These are phyloP conservation scores for Eulemur rubriventer DNA, from an alignment of 2,797 vertebrate species.

Conservation along the genomic window DNA sequence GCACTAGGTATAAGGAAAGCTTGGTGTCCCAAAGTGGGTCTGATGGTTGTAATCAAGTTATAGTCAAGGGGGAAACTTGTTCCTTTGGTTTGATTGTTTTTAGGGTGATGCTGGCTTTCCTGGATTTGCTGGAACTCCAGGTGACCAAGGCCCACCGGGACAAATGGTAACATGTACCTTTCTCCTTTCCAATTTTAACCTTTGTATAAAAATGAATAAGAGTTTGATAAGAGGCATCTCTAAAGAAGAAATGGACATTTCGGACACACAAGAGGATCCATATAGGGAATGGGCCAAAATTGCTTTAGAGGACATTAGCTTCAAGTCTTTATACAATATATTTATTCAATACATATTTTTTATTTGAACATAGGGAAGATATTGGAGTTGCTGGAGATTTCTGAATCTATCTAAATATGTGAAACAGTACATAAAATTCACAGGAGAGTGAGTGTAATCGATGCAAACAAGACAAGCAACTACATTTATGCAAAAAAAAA, in stretches of 20 bases:
- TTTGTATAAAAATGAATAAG: conserved; percentile 43
- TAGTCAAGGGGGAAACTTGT: not conserved
- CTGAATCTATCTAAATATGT: not conserved
- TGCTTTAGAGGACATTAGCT: not conserved
- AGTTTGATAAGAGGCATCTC: not conserved
- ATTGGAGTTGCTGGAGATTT: not conserved
- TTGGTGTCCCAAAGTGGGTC: not conserved
- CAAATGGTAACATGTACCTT: conserved; percentile 75
- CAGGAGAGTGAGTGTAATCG: not conserved
- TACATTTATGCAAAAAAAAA: not conserved
- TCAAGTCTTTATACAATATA: not conserved
- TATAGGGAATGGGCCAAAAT: not conserved
- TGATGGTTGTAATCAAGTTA: not conserved
- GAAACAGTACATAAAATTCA: not conserved
- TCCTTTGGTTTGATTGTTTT: conserved; percentile 60
- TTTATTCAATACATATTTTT: not conserved
- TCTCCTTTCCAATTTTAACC: not conserved
- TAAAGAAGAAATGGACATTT: not conserved
- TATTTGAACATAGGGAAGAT: not conserved
- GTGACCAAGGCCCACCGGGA: conserved; percentile 82
- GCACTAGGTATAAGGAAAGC: not conserved
- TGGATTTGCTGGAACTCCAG: conserved; percentile 79
- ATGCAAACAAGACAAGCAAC: not conserved
- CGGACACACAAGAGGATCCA: not conserved
- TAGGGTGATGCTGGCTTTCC: conserved; percentile 81